These are phyloP conservation scores for Synanthedon andrenaeformis DNA, from an alignment of 2,888 invertebrate species.

Conservation along the genomic window DNA sequence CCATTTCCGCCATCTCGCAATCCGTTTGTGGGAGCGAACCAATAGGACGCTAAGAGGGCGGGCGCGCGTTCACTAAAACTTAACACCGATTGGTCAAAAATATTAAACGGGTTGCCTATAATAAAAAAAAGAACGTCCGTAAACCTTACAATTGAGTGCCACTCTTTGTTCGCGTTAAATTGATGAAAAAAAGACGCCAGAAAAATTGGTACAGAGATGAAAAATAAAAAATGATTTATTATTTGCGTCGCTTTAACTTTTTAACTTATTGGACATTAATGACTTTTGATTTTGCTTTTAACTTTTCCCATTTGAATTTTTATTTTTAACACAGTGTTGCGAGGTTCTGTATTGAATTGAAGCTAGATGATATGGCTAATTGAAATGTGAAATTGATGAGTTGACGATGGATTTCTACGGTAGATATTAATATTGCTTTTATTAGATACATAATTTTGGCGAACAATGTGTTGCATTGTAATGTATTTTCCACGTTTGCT, in stretches of 20 bases:
- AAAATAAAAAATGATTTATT: conserved; percentile 68
- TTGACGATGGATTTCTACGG: not conserved
- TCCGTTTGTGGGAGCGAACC: conserved; percentile 45
- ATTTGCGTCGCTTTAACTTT: conserved; percentile 54
- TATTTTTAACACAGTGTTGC: conserved; percentile 35
- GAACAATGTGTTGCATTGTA: not conserved
- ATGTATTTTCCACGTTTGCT: not conserved
- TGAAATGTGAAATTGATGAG: conserved; percentile 7
- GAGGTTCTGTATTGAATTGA: conserved; percentile 19
- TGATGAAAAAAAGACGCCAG: conserved; percentile 62
- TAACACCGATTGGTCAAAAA: conserved; percentile 48
- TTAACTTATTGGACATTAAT: conserved; percentile 68
- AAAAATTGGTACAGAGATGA: conserved; percentile 58
- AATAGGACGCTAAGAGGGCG: conserved; percentile 53
- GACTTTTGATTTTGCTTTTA: conserved; percentile 63
- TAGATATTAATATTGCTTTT: not conserved
- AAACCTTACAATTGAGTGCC: conserved; percentile 66
- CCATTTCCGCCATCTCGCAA: conserved; percentile 67
- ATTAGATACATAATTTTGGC: not conserved
- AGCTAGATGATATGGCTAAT: conserved; percentile 3
- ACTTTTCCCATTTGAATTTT: conserved; percentile 26
- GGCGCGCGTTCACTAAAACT: conserved; percentile 32
- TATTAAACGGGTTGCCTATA: conserved; percentile 59
- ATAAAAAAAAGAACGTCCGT: conserved; percentile 45
- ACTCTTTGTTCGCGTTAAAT: conserved; percentile 65